Conservation (phyloP, 2,888 invertebrate genomes). For the Molanna angustata region DNA sequence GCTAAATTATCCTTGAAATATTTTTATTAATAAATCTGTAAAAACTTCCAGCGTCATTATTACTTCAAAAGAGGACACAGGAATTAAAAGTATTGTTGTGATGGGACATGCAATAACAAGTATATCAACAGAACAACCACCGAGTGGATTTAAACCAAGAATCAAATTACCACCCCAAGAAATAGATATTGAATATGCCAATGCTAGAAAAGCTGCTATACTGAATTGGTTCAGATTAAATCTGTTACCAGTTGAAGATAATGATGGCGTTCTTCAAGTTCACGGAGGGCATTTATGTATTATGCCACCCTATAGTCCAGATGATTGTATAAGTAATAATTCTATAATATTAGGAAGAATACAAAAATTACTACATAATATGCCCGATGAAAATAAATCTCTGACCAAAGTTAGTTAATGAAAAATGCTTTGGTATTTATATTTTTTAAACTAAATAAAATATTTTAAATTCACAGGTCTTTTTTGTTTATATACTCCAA, state of each 20-base stretch:
- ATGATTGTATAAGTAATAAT: conserved; percentile 29
- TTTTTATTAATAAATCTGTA: neutral
- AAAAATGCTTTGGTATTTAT: no score
- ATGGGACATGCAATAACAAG: conserved; percentile 20
- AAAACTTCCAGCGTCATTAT: conserved; percentile 24
- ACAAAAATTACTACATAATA: conserved; percentile 28
- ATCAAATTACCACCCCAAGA: neutral
- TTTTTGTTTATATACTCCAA: no score
- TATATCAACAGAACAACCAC: conserved; percentile 15
- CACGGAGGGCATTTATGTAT: conserved; percentile 23
- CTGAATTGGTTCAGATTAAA: conserved; percentile 27
- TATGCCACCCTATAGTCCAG: conserved; percentile 23
- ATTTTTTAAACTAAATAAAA: no score
- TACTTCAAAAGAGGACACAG: neutral
- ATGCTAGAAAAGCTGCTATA: conserved; percentile 19
- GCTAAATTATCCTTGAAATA: neutral
- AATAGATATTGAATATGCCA: neutral
- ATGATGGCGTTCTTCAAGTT: conserved; percentile 22
- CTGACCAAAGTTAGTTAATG: no score
- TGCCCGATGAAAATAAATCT: no score
- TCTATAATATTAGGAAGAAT: conserved; percentile 29
- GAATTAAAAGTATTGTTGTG: conserved; percentile 8
- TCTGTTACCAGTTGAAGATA: conserved; percentile 26
- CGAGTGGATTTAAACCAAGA: conserved; percentile 6
- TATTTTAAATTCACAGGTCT: no score